phyloP scores from a whole-genome alignment of 1,140 invertebrate species.

The Centruroides sculpturatus region DNA sequence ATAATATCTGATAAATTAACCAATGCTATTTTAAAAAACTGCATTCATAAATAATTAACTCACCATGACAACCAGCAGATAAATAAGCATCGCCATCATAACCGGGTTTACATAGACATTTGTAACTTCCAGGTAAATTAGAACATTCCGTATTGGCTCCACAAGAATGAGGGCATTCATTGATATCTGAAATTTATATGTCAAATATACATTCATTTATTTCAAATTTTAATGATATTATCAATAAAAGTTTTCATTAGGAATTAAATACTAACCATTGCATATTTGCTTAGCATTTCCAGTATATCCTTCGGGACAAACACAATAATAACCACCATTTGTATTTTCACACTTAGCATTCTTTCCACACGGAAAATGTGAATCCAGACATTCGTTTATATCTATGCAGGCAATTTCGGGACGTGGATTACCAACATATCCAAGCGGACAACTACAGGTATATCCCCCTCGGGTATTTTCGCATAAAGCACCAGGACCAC shows the following conservation, averaged over 20 bases:
- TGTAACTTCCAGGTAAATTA: slow-evolving; percentile 58
- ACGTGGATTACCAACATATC: slow-evolving; percentile 53
- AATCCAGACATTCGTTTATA: slow-evolving; percentile 36
- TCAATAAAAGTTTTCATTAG: background rate
- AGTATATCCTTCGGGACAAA: slow-evolving; percentile 54
- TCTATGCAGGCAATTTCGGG: slow-evolving; percentile 28
- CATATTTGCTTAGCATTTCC: slow-evolving; percentile 29
- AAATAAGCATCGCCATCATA: slow-evolving; percentile 46
- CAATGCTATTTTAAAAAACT: background rate
- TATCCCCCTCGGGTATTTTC: slow-evolving; percentile 54
- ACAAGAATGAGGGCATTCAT: slow-evolving; percentile 39
- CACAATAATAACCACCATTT: slow-evolving; percentile 56
- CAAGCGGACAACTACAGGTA: slow-evolving; percentile 54
- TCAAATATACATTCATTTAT: background rate
- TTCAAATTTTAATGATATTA: background rate
- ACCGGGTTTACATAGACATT: slow-evolving; percentile 67
- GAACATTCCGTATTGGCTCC: slow-evolving; percentile 38
- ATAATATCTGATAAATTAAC: background rate
- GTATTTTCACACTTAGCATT: slow-evolving; percentile 71
- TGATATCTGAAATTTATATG: slow-evolving; percentile 32
- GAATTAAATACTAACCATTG: slow-evolving; percentile 9
- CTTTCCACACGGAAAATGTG: slow-evolving; percentile 51
- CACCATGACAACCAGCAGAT: slow-evolving; percentile 19
- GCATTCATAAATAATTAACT: background rate
- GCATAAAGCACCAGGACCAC: slow-evolving; percentile 55